A percentile compares a stretch with the other conserved stretches of the same genome.
These are phyloP conservation scores for Leuciscus waleckii DNA, from an alignment of 2,797 vertebrate genomes.

Conservation along the genomic window DNA sequence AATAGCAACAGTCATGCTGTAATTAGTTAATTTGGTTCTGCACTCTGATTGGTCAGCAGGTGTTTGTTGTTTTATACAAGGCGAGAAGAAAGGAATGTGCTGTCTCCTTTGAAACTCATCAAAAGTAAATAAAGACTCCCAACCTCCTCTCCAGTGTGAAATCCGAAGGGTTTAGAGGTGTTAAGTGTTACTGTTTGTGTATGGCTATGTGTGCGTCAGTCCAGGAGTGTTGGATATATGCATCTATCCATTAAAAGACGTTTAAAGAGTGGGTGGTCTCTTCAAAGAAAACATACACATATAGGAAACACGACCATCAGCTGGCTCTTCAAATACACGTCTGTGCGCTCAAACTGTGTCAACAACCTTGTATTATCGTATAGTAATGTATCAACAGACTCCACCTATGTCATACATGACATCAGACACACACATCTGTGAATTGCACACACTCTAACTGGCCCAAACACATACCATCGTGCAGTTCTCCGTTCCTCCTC, in stretches of 20 bases:
- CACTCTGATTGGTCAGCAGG: slow-evolving; percentile 35
- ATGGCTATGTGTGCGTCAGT: slow-evolving; percentile 13
- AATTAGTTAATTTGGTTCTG: not conserved
- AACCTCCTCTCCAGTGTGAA: slow-evolving; percentile 27
- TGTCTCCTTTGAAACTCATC: slow-evolving; percentile 37
- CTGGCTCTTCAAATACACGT: not conserved
- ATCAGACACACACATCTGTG: not conserved
- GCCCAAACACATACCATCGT: slow-evolving; percentile 80
- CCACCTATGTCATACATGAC: not conserved
- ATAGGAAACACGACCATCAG: not conserved
- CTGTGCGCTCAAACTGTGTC: not conserved
- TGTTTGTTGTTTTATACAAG: slow-evolving; percentile 30
- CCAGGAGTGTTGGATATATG: not conserved
- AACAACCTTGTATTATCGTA: slow-evolving; percentile 14
- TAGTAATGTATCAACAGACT: slow-evolving; percentile 26
- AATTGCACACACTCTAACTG: slow-evolving; percentile 20
- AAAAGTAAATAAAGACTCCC: slow-evolving; percentile 49
- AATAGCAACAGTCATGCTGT: slow-evolving; percentile 3
- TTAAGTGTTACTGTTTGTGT: slow-evolving; percentile 45
- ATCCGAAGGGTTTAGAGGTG: slow-evolving; percentile 45
- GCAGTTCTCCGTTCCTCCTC: slow-evolving; percentile 91
- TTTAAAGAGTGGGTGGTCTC: slow-evolving; percentile 54
- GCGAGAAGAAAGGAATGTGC: slow-evolving; percentile 45
- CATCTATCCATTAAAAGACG: slow-evolving; percentile 7
- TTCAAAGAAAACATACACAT: slow-evolving; percentile 14